phyloP scores from a whole-genome alignment of 2,797 vertebrate species.

The Hippoglossus hippoglossus region DNA sequence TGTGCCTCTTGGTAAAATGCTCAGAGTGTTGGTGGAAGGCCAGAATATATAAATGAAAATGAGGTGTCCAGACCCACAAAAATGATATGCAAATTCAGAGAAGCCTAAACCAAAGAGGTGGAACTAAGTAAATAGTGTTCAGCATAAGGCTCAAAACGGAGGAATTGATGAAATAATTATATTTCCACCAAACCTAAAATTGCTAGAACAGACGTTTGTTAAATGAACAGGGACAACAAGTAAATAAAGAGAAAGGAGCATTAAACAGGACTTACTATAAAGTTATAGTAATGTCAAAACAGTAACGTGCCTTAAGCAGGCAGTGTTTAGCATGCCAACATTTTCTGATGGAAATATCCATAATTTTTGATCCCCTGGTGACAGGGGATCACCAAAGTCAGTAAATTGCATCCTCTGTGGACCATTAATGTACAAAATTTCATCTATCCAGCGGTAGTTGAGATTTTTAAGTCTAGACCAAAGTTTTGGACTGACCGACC shows the following conservation, averaged over 20 bases:
- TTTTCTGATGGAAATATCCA: too few relatives aligned
- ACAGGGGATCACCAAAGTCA: not conserved
- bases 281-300: not conserved
- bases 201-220: not conserved
- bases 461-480: not conserved
- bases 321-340: too few relatives aligned
- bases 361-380: too few relatives aligned
- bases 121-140: not conserved
- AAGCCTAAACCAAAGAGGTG: slow-evolving; percentile 9
- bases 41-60: slow-evolving; percentile 35
- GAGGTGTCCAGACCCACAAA: slow-evolving; percentile 9
- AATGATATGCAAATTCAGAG: slow-evolving; percentile 21
- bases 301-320: too few relatives aligned
- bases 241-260: not conserved
- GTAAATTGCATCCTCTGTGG: too few relatives aligned
- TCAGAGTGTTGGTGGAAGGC: slow-evolving; percentile 2
- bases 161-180: slow-evolving; percentile 11
- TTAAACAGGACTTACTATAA: not conserved
- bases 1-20: not conserved
- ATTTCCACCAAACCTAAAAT: not conserved
- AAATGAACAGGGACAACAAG: not conserved
- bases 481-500: not conserved
- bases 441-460: not conserved
- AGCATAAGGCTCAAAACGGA: not conserved
- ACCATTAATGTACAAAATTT: not conserved